Evolutionary conservation across 2,888 invertebrate genomes (phyloP).

Genomic region (Hypselothyrea guttata): DNA sequence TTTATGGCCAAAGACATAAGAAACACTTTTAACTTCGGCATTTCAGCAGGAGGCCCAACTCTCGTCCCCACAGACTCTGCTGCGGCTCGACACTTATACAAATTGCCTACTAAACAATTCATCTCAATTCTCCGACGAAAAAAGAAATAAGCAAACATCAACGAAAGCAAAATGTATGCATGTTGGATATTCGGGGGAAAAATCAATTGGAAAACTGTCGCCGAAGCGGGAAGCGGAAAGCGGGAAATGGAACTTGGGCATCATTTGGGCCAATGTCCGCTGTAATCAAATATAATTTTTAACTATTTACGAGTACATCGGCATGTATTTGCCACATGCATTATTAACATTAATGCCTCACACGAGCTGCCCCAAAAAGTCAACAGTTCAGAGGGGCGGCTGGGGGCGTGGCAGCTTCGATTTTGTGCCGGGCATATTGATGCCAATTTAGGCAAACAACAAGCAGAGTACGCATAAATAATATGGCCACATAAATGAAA

Average conservation of each 20-base stretch:
- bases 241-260: background rate
- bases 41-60: constrained; percentile 21
- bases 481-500: constrained; percentile 60
- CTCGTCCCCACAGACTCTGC: background rate
- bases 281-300: constrained; percentile 76
- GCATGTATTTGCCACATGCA: constrained; percentile 57
- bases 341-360: constrained; percentile 71
- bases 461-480: constrained; percentile 57
- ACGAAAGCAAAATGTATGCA: background rate
- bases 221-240: constrained; percentile 12
- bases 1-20: constrained; percentile 53
- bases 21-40: constrained; percentile 49
- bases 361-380: constrained; percentile 38
- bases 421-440: constrained; percentile 48
- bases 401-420: constrained; percentile 32
- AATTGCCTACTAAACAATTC: constrained; percentile 74
- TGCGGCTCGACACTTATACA: constrained; percentile 57
- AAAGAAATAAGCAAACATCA: no score
- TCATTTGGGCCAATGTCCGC: constrained; percentile 34
- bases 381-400: constrained; percentile 18
- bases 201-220: constrained; percentile 58
- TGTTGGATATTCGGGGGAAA: constrained; percentile 13
- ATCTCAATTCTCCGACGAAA: constrained; percentile 48
- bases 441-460: constrained; percentile 49
- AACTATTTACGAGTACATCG: constrained; percentile 74